Evolutionary conservation across 2,888 invertebrate genomes (phyloP).

Genomic region (Nomada hirtipes): DNA sequence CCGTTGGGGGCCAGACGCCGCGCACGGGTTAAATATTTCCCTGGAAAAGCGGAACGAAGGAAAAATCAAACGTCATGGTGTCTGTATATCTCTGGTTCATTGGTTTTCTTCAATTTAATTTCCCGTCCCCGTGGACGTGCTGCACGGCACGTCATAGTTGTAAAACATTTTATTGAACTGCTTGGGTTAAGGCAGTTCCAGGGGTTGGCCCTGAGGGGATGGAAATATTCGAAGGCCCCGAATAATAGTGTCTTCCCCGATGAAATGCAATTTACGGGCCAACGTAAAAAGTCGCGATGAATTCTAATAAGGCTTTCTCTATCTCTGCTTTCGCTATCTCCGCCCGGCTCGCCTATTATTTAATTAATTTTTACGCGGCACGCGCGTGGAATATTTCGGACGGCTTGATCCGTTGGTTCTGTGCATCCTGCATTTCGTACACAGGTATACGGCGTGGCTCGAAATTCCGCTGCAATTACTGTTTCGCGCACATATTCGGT

Average conservation of each 20-base stretch:
- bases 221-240: conserved; percentile 47
- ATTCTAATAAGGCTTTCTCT: conserved; percentile 37
- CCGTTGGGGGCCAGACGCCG: background rate
- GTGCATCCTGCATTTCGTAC: background rate
- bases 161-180: conserved; percentile 63
- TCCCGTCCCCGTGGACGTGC: conserved; percentile 33
- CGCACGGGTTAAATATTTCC: conserved; percentile 3
- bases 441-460: too few relatives aligned
- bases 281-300: conserved; percentile 51
- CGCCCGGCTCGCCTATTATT: background rate
- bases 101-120: conserved; percentile 53
- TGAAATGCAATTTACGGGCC: conserved; percentile 33
- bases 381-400: conserved; percentile 11
- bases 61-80: background rate
- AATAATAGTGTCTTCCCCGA: conserved; percentile 35
- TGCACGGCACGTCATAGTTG: conserved; percentile 51
- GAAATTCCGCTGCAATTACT: background rate
- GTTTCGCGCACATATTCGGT: background rate
- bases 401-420: background rate
- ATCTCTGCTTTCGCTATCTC: background rate
- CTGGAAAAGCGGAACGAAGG: conserved; percentile 11
- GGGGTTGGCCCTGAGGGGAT: background rate
- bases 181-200: conserved; percentile 28
- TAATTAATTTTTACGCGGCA: conserved; percentile 20
- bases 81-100: background rate